Conservation (phyloP, 2,888 invertebrate genomes). For the Leptogaster cylindrica region DNA sequence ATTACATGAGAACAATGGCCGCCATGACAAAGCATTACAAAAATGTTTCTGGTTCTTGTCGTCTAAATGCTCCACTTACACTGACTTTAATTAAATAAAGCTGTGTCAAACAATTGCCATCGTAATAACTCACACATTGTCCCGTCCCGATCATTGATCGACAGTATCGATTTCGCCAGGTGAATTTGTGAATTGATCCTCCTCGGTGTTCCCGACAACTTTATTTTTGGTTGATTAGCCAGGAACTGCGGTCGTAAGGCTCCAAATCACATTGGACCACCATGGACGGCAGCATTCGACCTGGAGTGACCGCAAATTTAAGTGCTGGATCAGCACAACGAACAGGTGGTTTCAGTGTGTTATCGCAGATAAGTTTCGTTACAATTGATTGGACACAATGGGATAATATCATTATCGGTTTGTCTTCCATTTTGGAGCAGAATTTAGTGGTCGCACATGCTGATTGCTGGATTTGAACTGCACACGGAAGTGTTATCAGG, state of each 20-base stretch:
- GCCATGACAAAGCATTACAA: not conserved
- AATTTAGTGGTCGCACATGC: conserved; percentile 12
- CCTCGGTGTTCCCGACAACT: not conserved
- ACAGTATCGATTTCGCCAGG: not conserved
- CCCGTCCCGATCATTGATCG: not conserved
- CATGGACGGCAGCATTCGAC: not conserved
- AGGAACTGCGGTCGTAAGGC: conserved; percentile 25
- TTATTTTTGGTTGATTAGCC: conserved; percentile 35
- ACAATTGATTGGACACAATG: conserved; percentile 37
- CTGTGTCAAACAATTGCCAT: not conserved
- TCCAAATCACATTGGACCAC: not conserved
- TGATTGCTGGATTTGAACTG: not conserved
- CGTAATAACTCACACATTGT: conserved; percentile 22
- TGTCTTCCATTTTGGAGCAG: not conserved
- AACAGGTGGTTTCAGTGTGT: conserved; percentile 27
- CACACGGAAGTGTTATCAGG: conserved; percentile 35
- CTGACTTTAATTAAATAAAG: not conserved
- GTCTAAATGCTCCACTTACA: not conserved
- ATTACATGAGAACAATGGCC: conserved; percentile 22
- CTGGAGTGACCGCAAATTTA: conserved; percentile 24
- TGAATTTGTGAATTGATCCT: not conserved
- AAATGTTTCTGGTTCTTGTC: not conserved
- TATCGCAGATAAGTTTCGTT: conserved; percentile 30
- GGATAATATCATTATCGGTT: conserved; percentile 4
- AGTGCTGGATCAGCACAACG: conserved; percentile 2